Conservation (phyloP, 1,140 invertebrate genomes). For the Acromyrmex heyeri region DNA sequence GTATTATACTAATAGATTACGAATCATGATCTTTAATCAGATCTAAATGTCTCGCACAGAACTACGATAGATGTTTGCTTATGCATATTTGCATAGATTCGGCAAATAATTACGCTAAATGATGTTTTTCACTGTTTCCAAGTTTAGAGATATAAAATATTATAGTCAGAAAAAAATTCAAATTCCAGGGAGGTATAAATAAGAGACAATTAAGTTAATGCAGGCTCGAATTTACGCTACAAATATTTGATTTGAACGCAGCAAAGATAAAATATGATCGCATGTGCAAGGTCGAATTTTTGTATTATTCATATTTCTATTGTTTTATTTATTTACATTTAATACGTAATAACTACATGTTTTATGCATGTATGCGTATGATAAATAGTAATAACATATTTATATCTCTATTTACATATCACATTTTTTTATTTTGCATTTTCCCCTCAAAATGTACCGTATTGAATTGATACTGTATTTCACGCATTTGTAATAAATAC, state of each 20-base stretch:
- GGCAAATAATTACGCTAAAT: not conserved
- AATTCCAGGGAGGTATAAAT: not conserved
- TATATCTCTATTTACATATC: not conserved
- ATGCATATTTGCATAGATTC: not conserved
- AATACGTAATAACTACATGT: not conserved
- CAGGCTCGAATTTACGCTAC: not conserved
- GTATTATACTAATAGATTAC: not conserved
- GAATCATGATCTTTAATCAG: conserved; percentile 11
- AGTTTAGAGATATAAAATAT: not conserved
- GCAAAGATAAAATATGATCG: not conserved
- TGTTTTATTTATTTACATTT: conserved; percentile 15
- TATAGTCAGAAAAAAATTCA: not conserved
- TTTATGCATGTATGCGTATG: not conserved
- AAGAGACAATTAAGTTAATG: not conserved
- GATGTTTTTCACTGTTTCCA: not conserved
- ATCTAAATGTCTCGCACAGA: not conserved
- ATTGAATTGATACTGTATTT: not conserved
- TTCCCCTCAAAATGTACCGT: not conserved
- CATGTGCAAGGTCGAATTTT: not conserved
- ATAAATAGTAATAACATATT: not conserved
- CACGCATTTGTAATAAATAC: not conserved
- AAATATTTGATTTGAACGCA: not conserved
- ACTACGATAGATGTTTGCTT: not conserved
- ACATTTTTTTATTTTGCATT: not conserved
- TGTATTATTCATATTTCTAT: not conserved